These are phyloP conservation scores for Lordiphosa collinella DNA, from an alignment of 1,140 invertebrate species.

Conservation along the genomic window DNA sequence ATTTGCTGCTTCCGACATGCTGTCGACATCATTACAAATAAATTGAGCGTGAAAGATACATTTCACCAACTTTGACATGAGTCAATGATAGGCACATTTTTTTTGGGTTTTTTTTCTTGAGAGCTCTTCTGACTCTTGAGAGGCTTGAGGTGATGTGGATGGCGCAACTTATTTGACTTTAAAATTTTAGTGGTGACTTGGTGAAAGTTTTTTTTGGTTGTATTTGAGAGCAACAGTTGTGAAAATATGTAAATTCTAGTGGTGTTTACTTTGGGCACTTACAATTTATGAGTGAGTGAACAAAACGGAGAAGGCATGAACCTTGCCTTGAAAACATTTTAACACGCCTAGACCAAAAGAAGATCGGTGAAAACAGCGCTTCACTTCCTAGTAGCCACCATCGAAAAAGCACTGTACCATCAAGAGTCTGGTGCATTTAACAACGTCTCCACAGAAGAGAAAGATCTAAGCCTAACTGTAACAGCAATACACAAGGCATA, in stretches of 20 bases:
- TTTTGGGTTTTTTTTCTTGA: no score
- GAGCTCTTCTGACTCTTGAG: slow-evolving; percentile 3
- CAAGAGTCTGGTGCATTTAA: no score
- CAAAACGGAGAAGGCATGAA: no score
- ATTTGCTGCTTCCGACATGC: slow-evolving; percentile 39
- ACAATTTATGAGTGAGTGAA: not conserved
- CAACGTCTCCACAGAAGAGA: no score
- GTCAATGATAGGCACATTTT: slow-evolving; percentile 49
- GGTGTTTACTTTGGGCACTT: not conserved
- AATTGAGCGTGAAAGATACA: slow-evolving; percentile 76
- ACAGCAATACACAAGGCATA: no score
- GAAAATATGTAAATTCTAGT: not conserved
- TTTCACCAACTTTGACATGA: slow-evolving; percentile 50
- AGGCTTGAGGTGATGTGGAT: not conserved
- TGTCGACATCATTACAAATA: slow-evolving; percentile 74
- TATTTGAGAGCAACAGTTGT: not conserved
- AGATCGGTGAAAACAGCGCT: no score
- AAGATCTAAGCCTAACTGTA: no score
- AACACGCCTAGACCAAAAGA: no score
- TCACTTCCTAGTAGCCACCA: no score
- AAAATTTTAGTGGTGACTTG: slow-evolving; percentile 25
- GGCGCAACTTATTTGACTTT: slow-evolving; percentile 31
- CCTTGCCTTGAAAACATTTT: no score
- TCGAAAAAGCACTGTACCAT: no score
- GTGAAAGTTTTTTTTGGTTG: not conserved